These are phyloP conservation scores for Sphecodes monilicornis DNA, from an alignment of 2,888 invertebrate genomes.

Conservation along the genomic window DNA sequence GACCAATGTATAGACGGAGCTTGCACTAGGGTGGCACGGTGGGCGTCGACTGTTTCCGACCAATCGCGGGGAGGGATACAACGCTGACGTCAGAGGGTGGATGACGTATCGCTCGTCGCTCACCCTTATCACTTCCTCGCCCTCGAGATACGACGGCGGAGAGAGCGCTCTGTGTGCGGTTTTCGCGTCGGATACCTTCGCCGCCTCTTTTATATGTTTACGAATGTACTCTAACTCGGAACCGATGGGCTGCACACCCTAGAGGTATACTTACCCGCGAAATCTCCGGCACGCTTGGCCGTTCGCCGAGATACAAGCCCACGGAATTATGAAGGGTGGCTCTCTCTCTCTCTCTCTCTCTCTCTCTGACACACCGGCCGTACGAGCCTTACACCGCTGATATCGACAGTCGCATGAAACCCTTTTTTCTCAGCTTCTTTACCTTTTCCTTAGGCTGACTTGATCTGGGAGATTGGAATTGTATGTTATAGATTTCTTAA, in stretches of 20 bases:
- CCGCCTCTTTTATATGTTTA: conserved; percentile 55
- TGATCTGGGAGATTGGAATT: not conserved
- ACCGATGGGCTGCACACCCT: conserved; percentile 22
- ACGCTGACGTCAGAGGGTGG: conserved; percentile 64
- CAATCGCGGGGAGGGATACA: conserved; percentile 65
- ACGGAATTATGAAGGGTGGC: not conserved
- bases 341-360: too few species aligned
- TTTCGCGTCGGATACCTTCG: conserved; percentile 41
- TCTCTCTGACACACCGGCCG: not conserved
- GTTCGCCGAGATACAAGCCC: conserved; percentile 22
- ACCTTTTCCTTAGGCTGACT: not conserved
- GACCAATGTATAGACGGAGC: conserved; percentile 13
- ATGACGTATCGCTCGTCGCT: conserved; percentile 48
- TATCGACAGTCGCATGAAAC: conserved; percentile 17
- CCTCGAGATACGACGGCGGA: conserved; percentile 31
- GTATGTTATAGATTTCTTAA: not conserved
- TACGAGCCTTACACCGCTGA: not conserved
- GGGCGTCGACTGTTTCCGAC: conserved; percentile 74
- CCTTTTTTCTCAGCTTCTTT: not conserved
- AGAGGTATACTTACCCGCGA: conserved; percentile 45
- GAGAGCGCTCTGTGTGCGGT: conserved; percentile 41
- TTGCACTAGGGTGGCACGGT: conserved; percentile 53
- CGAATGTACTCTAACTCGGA: conserved; percentile 38
- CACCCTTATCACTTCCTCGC: conserved; percentile 29
- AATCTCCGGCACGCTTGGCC: conserved; percentile 48